Conservation (phyloP, 2,113 vertebrate genomes). For the Polyodon spathula region DNA sequence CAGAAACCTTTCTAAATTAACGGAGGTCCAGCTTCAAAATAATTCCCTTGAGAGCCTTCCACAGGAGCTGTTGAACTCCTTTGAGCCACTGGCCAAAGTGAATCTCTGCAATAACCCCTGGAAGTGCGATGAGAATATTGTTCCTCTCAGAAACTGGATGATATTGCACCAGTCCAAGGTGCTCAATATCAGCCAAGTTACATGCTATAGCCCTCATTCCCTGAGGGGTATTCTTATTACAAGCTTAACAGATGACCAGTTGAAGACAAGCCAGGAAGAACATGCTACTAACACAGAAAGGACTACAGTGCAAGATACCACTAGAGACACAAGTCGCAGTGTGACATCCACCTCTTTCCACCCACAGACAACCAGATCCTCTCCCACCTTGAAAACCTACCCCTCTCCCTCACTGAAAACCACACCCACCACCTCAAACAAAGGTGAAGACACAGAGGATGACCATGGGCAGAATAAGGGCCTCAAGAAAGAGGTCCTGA, state of each 20-base stretch:
- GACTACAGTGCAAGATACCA: no score
- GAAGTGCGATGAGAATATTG: constrained; percentile 50
- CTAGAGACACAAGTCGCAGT: no score
- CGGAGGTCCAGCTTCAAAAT: constrained; percentile 52
- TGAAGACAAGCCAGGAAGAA: background rate
- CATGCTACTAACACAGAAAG: no score
- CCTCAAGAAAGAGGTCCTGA: background rate
- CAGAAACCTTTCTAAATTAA: constrained; percentile 25
- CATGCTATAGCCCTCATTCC: constrained; percentile 41
- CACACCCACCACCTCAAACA: constrained; percentile 1
- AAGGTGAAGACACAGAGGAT: background rate
- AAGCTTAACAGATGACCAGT: constrained; percentile 14
- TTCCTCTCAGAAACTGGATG: constrained; percentile 51
- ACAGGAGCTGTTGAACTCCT: constrained; percentile 42
- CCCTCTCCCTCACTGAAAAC: background rate
- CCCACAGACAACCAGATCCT: background rate
- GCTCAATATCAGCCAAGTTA: constrained; percentile 29
- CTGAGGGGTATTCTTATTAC: constrained; percentile 35
- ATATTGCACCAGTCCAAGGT: constrained; percentile 38
- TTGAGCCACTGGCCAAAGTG: constrained; percentile 46
- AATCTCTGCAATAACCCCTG: constrained; percentile 62
- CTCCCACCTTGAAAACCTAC: background rate
- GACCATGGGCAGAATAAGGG: background rate
- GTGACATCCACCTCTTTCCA: no score
- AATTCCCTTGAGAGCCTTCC: constrained; percentile 59